Evolutionary conservation across 2,797 vertebrate genomes (phyloP).

Genomic region (Sphenopsis melanotis): DNA sequence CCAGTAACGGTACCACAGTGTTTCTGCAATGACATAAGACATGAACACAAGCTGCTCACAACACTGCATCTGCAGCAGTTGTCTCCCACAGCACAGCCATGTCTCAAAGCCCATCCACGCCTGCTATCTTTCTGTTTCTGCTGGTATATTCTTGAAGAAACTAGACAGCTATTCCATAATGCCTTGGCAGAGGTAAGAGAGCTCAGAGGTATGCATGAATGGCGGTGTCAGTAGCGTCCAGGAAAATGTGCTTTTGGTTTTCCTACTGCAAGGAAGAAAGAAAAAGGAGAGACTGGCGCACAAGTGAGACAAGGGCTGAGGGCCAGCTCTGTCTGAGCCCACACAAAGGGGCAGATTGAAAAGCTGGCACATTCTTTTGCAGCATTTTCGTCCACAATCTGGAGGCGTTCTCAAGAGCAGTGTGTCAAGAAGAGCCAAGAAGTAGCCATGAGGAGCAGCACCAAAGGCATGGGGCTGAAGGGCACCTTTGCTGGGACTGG

Average conservation of each 20-base stretch:
- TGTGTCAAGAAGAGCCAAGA: neutral
- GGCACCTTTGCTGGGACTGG: neutral
- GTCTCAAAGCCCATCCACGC: neutral
- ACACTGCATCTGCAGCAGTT: neutral
- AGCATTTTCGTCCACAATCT: accelerated
- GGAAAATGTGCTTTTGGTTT: neutral
- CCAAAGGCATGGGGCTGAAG: neutral
- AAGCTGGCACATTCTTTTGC: neutral
- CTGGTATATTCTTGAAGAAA: neutral
- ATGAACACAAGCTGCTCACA: neutral
- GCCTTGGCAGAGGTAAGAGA: neutral
- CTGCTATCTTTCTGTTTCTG: neutral
- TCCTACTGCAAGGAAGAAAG: neutral
- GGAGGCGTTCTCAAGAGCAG: neutral
- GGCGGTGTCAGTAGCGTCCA: neutral
- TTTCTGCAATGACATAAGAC: neutral
- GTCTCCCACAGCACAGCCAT: neutral
- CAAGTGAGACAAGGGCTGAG: neutral
- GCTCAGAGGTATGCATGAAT: neutral
- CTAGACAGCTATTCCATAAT: neutral
- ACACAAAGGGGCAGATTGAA: neutral
- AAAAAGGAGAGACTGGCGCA: neutral
- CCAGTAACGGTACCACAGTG: neutral
- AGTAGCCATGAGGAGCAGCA: neutral
- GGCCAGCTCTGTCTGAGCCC: neutral